Evolutionary conservation across 1,140 invertebrate species (phyloP), one percentile per base, ranked within the genome.

Genomic region (Heliothis virescens): DNA sequence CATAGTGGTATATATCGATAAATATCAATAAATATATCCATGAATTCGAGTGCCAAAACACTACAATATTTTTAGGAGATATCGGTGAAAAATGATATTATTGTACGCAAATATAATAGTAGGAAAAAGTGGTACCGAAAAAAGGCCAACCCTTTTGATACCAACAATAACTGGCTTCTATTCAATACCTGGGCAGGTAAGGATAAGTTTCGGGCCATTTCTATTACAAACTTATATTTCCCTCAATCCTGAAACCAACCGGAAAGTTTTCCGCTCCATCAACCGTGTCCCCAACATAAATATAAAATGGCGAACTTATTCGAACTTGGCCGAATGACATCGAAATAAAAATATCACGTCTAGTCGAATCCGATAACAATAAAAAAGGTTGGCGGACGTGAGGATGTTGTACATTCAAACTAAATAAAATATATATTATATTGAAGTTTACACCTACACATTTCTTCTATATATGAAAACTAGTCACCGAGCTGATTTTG

Each of bases 321-420:
- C 34, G 34, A 65, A 65, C 15, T 16, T 63, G 16, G 5, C 1
- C 47, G 47, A 50, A 65, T 18, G 41, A 10, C 47, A 4, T 13
- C 41, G 62, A 48, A 16, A 65, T 65, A 69, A 69, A 69, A 69
- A 69, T 69, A 69, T 69, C 65, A 69, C 65, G 65, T 69, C 65
- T 69, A 69, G 47, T 47, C 47, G 65, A 69, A 69, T 69, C 16
- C 5, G 65, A 69, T 52, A 26, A 52, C 18, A 69, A 69, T 69
- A 34, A 18, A 13, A 69, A 69, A n/a, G 65, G 65, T 69, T 69
- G 4, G 59, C 10, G 3, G 47, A 26, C 11, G 16, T 50, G 16
- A 21, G 10, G 9, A 52, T 50, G 16, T 69, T 26, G 16, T 34
- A n/a, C 47, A 69, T 50, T 69, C 47, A 50, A 69, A 48, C 41